Conservation (phyloP, 2,888 invertebrate species). For the Cephus nigrinus region DNA sequence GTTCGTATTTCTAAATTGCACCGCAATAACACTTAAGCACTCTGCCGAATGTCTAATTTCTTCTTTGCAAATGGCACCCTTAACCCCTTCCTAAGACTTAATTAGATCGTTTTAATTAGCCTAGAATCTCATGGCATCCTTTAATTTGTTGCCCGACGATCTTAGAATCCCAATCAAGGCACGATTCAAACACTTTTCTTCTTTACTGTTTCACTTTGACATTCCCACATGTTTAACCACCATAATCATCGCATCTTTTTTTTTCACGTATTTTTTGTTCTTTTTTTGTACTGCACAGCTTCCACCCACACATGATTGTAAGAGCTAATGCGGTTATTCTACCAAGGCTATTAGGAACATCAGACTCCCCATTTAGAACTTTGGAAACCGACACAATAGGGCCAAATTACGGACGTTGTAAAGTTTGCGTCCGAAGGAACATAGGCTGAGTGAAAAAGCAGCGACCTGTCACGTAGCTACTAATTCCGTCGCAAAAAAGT, state of each 20-base stretch:
- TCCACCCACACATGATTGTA: neutral
- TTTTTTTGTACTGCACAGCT: neutral
- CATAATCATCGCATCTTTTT: neutral
- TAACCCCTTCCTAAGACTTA: neutral
- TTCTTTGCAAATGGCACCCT: neutral
- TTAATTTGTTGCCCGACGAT: neutral
- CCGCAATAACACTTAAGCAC: neutral
- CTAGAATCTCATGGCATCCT: neutral
- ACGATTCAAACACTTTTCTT: neutral
- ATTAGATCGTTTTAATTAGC: neutral
- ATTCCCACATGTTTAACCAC: neutral
- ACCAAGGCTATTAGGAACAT: neutral
- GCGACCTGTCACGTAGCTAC: slow-evolving; percentile 2
- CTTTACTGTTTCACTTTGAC: neutral
- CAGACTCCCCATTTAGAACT: neutral
- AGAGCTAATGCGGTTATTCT: neutral
- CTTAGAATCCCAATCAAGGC: neutral
- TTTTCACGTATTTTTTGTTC: neutral
- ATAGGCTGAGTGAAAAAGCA: neutral
- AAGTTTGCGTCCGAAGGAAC: neutral
- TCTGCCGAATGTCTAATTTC: neutral
- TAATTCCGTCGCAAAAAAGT: slow-evolving; percentile 11
- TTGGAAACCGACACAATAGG: neutral
- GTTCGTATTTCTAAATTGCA: neutral
- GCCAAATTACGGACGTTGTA: neutral